Base-by-base conservation (phyloP, 2,888 invertebrate species). In the Anthophora plumipes region DNA sequence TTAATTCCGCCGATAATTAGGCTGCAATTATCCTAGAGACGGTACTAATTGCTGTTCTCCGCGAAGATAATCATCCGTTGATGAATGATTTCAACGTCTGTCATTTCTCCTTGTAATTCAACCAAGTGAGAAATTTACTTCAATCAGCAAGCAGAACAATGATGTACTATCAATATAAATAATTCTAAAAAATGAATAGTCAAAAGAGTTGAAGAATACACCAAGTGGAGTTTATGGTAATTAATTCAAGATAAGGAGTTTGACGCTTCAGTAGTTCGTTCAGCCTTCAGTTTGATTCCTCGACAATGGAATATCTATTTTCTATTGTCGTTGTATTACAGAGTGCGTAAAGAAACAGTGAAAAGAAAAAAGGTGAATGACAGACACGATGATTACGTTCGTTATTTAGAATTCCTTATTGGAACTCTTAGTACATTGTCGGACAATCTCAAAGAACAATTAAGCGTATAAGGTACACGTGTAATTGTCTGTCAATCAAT, bases 1-100 rank as follows among this genome's bases (percentile, higher is more conserved):
- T 46, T 25, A 66, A 60, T 48, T 60, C 20, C 14, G 0, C 14
- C 1, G 31, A 41, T 43, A 71, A 64, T 55, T 54, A 46, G 66
- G 37, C 25, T 14, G 43, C 4, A 46, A 74, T 74, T 69, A 52
- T 60, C 17, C 14, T 7, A 5, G 5, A 43, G 69, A 52, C 6
- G 48, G n/a, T 39, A 37, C 46, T 48, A 48, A 73, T 64, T 57
- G 11, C n/a, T 11, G 20, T 5, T 43, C 17, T 41, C 20, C 48
- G 6, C 11, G 11, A 17, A 0, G 22, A 7, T 1, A 22, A 9
- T 37, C 20, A n/a, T 11, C 22, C 7, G 31, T 41, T 43, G 37
- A 11, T 2, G 17, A 22, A 54, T n/a, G 17, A 22, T n/a, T 39
- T 59, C 4, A 14, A 22, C 37, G 39, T 9, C 20, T 11, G 37